Evolutionary conservation across 2,113 vertebrate species (phyloP).

Genomic region (Corythornis vintsioides): DNA sequence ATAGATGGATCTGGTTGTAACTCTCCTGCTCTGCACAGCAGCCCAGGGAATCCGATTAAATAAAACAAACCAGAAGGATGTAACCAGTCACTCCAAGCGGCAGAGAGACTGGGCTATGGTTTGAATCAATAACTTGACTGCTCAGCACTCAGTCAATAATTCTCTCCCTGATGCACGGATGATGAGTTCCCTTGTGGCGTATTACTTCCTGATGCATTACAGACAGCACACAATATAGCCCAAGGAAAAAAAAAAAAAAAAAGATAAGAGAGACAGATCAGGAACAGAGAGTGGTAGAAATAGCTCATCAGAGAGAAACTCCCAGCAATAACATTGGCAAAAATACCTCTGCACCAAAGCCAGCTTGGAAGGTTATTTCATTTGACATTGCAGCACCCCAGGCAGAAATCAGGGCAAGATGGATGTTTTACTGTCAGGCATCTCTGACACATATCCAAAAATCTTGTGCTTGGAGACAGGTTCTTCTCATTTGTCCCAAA

Average conservation of each 20-base stretch:
- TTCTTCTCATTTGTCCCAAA: background rate
- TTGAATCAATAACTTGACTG: constrained; percentile 67
- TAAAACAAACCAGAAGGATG: constrained; percentile 48
- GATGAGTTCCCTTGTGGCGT: constrained; percentile 21
- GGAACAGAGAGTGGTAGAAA: background rate
- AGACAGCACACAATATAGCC: constrained; percentile 4
- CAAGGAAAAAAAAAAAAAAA: background rate
- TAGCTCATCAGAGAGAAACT: background rate
- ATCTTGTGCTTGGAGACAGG: background rate
- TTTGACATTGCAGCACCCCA: constrained; percentile 26
- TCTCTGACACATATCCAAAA: background rate
- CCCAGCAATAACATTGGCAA: background rate
- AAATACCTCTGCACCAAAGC: constrained; percentile 16
- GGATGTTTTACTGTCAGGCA: background rate
- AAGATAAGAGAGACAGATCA: background rate
- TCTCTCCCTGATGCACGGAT: constrained; percentile 28
- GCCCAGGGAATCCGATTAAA: constrained; percentile 63
- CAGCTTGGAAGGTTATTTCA: constrained; percentile 35
- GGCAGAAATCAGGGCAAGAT: background rate
- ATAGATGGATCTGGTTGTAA: background rate
- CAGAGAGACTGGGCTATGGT: constrained; percentile 41
- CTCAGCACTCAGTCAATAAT: constrained; percentile 72
- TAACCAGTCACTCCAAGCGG: background rate
- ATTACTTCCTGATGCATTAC: constrained; percentile 36
- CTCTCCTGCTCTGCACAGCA: background rate